Base-by-base conservation (phyloP, 2,888 invertebrate species). In the Ophion obscuratus region DNA sequence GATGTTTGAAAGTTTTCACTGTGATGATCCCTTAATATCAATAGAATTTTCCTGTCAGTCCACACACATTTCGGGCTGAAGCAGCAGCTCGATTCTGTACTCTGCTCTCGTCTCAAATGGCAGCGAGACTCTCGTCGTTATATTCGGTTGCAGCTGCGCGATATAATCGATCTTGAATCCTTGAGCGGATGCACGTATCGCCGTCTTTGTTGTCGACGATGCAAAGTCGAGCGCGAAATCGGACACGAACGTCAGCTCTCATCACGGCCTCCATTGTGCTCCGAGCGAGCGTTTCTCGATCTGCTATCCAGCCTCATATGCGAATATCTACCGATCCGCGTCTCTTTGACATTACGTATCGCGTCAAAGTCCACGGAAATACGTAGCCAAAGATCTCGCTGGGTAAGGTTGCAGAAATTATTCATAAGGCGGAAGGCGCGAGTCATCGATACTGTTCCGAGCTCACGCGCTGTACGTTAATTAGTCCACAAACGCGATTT, bases 191-290 rank as follows among this genome's bases (percentile, higher is more conserved):
- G 40, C 67, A 53, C 40, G 14, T 36, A 68, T 44, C n/a, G n/a
- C 71, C 61, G 79, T 76, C 79, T 79, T 73, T 79, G 44, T 76
- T 76, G 67, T 76, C 71, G 76, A 83, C 74, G 59, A 81, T 80
- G 85, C 79, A 67, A 85, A 76, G 70, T 76, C 73, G 71, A 79
- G 76, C 78, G 75, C 47, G 85, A 82, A 82, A 80, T 80, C 71
- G 76, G 82, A 85, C 76, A 80, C 85, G 71, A 44, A 76, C 31
- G 71, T 82, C 68, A 64, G 59, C 82, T 75, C 59, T 40, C 78
- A 62, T 57, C 24, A 9, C 62, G 44, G 17, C 67, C 70, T 70
- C 79, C 67, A 85, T 85, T 85, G 75, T 82, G 75, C 61, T 82
- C 67, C 5, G 66, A 44, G 40, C 67, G 24, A 31, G 66, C n/a